Evolutionary conservation across 1,140 invertebrate genomes (phyloP).

Genomic region (Chrysomallon squamiferum): DNA sequence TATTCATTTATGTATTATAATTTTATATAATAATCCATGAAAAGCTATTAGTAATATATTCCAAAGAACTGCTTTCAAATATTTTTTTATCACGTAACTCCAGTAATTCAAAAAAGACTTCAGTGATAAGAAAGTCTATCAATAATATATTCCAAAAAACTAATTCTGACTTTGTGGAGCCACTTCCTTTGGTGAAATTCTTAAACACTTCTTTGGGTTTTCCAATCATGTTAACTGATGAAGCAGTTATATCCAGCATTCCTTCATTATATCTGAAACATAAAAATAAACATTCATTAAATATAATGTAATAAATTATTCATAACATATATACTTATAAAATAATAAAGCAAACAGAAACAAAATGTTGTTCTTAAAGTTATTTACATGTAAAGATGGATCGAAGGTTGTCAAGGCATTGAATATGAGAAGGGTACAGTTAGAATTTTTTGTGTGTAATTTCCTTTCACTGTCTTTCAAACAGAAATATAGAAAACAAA

Average conservation of each 20-base stretch:
- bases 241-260: conserved; percentile 54
- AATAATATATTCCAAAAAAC: too few relatives aligned
- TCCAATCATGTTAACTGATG: conserved; percentile 51
- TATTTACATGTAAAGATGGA: neutral
- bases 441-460: too few relatives aligned
- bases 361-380: too few relatives aligned
- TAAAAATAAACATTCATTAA: neutral
- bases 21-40: too few relatives aligned
- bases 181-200: conserved; percentile 42
- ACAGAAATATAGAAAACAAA: too few relatives aligned
- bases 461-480: too few relatives aligned
- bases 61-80: neutral
- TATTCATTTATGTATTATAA: too few relatives aligned
- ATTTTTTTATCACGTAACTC: too few relatives aligned
- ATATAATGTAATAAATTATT: neutral
- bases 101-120: too few relatives aligned
- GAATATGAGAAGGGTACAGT: too few relatives aligned
- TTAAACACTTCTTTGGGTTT: conserved; percentile 51
- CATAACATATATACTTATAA: neutral
- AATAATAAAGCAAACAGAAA: neutral
- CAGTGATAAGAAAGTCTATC: too few relatives aligned
- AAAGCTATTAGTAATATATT: too few relatives aligned
- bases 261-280: conserved; percentile 56
- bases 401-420: neutral
- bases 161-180: conserved; percentile 42